These are phyloP conservation scores for Sitta carolinensis DNA, from an alignment of 2,797 vertebrate species.

Conservation along the genomic window DNA sequence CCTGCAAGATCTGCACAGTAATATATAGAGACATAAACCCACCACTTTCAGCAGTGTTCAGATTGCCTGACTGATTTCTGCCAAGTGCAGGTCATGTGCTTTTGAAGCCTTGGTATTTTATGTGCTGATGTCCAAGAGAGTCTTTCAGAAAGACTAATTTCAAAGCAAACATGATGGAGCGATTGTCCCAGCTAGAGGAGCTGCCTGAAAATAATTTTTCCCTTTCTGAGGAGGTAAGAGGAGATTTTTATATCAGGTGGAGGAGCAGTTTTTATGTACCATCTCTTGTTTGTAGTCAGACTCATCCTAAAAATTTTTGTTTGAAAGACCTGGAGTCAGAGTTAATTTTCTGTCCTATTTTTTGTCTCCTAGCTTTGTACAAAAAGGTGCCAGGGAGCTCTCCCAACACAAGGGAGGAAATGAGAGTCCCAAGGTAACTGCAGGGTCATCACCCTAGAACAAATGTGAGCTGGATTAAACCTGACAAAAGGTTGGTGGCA, in stretches of 20 bases:
- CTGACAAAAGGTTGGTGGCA: neutral
- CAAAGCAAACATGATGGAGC: neutral
- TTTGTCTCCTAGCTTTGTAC: neutral
- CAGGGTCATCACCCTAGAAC: neutral
- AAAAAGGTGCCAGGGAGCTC: neutral
- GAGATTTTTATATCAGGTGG: neutral
- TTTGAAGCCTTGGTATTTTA: neutral
- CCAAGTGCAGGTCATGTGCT: neutral
- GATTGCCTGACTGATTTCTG: neutral
- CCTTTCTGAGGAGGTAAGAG: neutral
- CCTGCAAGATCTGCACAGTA: neutral
- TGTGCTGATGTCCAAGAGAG: neutral
- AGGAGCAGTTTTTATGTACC: neutral
- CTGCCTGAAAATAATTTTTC: neutral
- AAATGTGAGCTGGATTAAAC: neutral
- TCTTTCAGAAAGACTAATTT: neutral
- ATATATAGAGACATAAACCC: neutral
- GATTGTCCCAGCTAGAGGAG: neutral
- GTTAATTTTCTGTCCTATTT: neutral
- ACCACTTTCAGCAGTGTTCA: neutral
- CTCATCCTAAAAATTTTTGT: neutral
- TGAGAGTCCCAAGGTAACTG: neutral
- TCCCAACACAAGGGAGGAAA: neutral
- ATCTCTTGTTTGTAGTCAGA: neutral
- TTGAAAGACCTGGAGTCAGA: neutral